Percentiles rank a stretch among this genome's conserved stretches.
These are phyloP conservation scores for Forbesichthys agassizii DNA, from an alignment of 2,113 vertebrate genomes.

Conservation along the genomic window DNA sequence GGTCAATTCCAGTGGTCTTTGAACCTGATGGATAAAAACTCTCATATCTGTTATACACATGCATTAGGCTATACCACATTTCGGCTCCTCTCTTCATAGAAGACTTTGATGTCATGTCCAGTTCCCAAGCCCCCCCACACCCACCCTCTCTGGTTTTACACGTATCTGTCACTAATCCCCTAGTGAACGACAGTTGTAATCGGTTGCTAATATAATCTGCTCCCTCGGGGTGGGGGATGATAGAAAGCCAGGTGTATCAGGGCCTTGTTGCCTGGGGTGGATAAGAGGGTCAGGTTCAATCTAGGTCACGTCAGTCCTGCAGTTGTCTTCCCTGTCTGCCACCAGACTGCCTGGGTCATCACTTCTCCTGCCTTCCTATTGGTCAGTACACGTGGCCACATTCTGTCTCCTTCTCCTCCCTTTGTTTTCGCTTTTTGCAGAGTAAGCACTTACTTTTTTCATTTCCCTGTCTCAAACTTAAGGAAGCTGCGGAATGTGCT, in stretches of 20 bases:
- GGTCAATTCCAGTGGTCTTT: too few species aligned
- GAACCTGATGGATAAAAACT: too few species aligned
- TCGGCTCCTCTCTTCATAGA: background rate
- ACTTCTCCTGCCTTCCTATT: background rate
- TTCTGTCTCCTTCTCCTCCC: too few species aligned
- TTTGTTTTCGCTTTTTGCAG: too few species aligned
- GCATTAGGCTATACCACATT: background rate
- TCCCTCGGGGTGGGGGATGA: constrained; percentile 18
- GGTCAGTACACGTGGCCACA: too few species aligned
- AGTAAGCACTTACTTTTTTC: too few species aligned
- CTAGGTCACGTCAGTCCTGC: constrained; percentile 36
- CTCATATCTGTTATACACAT: background rate
- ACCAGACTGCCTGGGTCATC: background rate
- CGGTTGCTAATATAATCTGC: constrained; percentile 44
- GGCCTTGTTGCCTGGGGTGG: constrained; percentile 19
- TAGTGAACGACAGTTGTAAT: constrained; percentile 43
- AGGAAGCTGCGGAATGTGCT: background rate
- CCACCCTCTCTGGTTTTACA: constrained; percentile 6
- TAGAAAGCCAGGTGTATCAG: constrained; percentile 9
- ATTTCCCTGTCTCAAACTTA: too few species aligned
- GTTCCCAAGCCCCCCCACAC: background rate
- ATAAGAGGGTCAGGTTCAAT: constrained; percentile 45
- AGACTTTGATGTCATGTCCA: constrained; percentile 20
- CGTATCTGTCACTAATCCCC: constrained; percentile 52
- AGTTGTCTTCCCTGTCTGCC: constrained; percentile 25